A percentile compares a stretch with the other conserved stretches of the same genome.
Evolutionary conservation across 92 coral and sea anemone species (phyloP).

Genomic region (Plumapathes pennacea): DNA sequence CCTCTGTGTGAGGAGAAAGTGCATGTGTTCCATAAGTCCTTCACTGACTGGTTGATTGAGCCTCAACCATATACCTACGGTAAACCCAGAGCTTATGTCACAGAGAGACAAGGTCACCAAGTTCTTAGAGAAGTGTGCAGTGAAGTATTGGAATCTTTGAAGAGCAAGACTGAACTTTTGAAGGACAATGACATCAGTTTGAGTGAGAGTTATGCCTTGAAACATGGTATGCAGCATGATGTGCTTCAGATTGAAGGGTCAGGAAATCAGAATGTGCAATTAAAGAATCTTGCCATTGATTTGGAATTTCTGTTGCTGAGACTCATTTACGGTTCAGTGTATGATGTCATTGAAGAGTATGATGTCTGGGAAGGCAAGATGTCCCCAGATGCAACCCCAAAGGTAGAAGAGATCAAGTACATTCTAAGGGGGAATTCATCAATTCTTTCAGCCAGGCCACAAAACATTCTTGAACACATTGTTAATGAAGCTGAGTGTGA

Average conservation of each 20-base stretch:
- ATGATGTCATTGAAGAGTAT: no score
- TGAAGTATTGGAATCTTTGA: constrained; percentile 12
- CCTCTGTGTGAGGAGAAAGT: constrained; percentile 41
- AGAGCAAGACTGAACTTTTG: background rate
- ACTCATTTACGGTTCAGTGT: no score
- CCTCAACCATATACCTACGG: constrained; percentile 11
- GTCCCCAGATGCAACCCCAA: no score
- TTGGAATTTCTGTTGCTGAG: no score
- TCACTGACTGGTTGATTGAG: constrained; percentile 52
- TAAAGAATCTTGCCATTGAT: no score
- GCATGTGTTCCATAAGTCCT: constrained; percentile 61
- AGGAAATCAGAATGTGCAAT: no score
- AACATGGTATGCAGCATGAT: constrained; percentile 48
- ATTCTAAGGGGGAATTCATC: no score
- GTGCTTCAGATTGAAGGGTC: background rate
- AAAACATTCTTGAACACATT: no score
- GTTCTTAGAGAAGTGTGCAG: constrained; percentile 40
- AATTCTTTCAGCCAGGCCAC: no score
- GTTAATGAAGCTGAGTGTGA: no score
- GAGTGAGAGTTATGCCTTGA: constrained; percentile 50
- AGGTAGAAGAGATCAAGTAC: no score
- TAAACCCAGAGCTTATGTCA: constrained; percentile 33
- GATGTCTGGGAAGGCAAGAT: no score
- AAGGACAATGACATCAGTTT: background rate
- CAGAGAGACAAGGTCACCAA: constrained; percentile 32